A percentile compares a stretch with the other conserved stretches of the same genome.
Conservation (phyloP, 2,888 invertebrate genomes). For the Magallana nippona region DNA sequence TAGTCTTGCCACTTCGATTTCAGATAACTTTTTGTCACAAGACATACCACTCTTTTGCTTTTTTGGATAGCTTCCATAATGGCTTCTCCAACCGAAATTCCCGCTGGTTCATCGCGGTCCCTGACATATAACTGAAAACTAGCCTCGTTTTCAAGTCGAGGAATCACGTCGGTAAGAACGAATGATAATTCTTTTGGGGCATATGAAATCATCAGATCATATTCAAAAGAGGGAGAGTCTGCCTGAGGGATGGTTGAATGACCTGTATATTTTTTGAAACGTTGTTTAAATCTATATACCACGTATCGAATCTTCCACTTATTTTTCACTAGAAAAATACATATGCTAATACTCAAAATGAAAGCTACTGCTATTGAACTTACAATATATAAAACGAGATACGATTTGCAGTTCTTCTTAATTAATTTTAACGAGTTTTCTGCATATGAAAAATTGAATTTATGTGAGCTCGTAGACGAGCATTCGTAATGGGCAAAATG, state of each 20-base stretch:
- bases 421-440: background rate
- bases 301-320: background rate
- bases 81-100: background rate
- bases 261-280: background rate
- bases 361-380: background rate
- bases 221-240: background rate
- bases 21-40: background rate
- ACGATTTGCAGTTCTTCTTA: background rate
- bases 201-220: background rate
- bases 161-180: background rate
- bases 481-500: background rate
- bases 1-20: background rate
- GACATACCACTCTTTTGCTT: background rate
- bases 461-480: background rate
- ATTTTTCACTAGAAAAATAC: background rate
- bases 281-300: background rate
- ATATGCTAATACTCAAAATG: background rate
- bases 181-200: background rate
- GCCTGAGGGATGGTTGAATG: background rate
- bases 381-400: background rate
- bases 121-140: background rate
- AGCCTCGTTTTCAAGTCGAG: background rate
- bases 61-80: background rate
- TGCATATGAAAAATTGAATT: background rate
- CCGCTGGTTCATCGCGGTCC: background rate